Conservation (phyloP, 2,888 invertebrate genomes). For the Carcina quercana region DNA sequence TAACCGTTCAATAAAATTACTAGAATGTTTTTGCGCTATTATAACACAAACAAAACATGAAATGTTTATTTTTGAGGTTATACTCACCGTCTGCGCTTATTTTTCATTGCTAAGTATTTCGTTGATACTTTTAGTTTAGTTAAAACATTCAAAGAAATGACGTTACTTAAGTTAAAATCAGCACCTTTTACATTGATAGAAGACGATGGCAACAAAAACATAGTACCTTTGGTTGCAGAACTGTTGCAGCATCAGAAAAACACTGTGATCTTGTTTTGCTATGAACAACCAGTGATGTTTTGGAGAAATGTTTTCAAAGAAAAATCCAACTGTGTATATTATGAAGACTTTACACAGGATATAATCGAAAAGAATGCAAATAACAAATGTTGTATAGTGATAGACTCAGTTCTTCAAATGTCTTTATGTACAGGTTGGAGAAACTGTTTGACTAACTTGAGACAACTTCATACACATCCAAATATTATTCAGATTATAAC, state of each 20-base stretch:
- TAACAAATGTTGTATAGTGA: slow-evolving; percentile 37
- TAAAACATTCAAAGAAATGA: slow-evolving; percentile 30
- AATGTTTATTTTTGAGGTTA: too few species aligned
- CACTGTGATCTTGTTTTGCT: slow-evolving; percentile 39
- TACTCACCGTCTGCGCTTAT: too few species aligned
- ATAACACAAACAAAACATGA: too few species aligned
- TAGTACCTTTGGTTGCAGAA: slow-evolving; percentile 43
- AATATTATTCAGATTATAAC: slow-evolving; percentile 44
- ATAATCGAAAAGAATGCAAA: slow-evolving; percentile 23
- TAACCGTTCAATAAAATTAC: too few species aligned
- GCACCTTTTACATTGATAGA: slow-evolving; percentile 51
- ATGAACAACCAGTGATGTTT: slow-evolving; percentile 41
- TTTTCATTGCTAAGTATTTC: background rate
- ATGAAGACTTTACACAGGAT: slow-evolving; percentile 30
- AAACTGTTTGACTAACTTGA: slow-evolving; percentile 37
- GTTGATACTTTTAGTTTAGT: background rate
- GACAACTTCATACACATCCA: slow-evolving; percentile 26
- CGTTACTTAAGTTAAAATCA: slow-evolving; percentile 44
- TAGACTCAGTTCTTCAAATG: slow-evolving; percentile 65
- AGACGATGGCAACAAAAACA: slow-evolving; percentile 50
- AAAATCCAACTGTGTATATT: slow-evolving; percentile 27
- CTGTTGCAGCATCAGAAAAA: slow-evolving; percentile 32
- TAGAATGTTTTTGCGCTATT: too few species aligned
- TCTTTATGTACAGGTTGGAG: slow-evolving; percentile 48
- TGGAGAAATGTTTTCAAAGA: slow-evolving; percentile 46